These are phyloP conservation scores for Muntiacus muntjak DNA, from an alignment of 2,113 vertebrate species.

Conservation along the genomic window DNA sequence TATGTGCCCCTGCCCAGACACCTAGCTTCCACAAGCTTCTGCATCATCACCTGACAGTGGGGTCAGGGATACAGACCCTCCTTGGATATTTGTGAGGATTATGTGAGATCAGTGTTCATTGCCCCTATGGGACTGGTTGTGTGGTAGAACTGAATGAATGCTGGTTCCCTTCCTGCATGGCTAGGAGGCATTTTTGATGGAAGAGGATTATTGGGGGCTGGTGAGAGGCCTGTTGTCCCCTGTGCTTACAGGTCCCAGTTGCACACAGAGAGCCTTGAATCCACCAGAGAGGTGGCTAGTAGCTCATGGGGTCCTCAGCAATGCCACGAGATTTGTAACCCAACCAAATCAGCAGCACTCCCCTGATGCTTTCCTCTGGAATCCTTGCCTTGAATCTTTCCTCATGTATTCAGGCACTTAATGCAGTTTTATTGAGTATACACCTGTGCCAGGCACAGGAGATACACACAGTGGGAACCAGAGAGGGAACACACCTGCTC, in stretches of 20 bases:
- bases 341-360: not conserved
- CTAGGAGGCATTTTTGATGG: not conserved
- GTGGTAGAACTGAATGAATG: not conserved
- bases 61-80: not conserved
- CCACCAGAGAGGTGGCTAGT: too few species aligned
- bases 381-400: not conserved
- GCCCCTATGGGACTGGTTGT: rapidly evolving
- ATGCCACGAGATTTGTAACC: not conserved
- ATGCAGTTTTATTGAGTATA: not conserved
- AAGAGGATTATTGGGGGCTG: not conserved
- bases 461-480: not conserved
- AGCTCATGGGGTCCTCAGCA: not conserved
- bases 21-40: not conserved
- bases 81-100: too few species aligned
- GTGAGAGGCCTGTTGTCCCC: not conserved
- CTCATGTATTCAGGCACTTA: not conserved
- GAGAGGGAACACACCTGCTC: not conserved
- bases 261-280: not conserved
- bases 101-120: not conserved
- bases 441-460: too few species aligned
- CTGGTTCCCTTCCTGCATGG: not conserved
- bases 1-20: not conserved
- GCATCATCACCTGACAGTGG: not conserved
- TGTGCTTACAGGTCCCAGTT: not conserved
- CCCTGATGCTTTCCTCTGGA: not conserved